Base-by-base conservation (phyloP, 2,113 vertebrate genomes). In the Macrotus californicus region DNA sequence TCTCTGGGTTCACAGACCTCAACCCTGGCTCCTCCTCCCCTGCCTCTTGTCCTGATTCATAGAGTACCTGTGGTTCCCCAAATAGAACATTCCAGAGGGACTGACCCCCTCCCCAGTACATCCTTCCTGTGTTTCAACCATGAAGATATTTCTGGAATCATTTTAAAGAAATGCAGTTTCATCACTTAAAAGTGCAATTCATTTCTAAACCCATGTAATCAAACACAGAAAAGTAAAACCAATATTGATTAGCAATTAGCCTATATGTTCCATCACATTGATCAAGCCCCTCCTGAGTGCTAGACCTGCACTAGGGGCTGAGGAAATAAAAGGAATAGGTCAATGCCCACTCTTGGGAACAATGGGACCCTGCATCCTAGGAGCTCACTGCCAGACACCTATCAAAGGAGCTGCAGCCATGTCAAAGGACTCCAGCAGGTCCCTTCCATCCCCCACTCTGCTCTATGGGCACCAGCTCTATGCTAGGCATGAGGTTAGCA, bases 191-290 rank as follows among this genome's bases (percentile, higher is more conserved):
- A 52, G 7, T 82, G 83, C 54, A 59, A 48, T 4, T 7, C 3
- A 91, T 87, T 88, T 96, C 79, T 95, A 56, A 66, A 85, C 26
- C 67, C 16, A 31, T 39, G 4, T n/a, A 59, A 87, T 95, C 85
- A 93, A 94, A 72, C 84, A 86, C 43, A 46, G 80, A n/a, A 89
- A 90, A 89, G 69, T 84, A 94, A 96, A 39, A 19, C 7, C 14
- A 6, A n/a, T 18, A 16, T 91, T 95, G 89, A 95, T 91, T 76
- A 91, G 75, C 43, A 83, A 67, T 87, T 82, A 94, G 36, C 84
- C 75, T 59, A 1, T 92, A 54, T 29, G 46, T 92, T 90, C 90
- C 8, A 22, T 72, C 66, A 50, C 61, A 36, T 15, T 85, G 90
- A 94, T 54, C 15, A 61, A 86, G 73, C 34, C 34, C 69, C 52